Evolutionary conservation across 2,113 vertebrate genomes (phyloP).

Genomic region (Heterotilapia buettikoferi): DNA sequence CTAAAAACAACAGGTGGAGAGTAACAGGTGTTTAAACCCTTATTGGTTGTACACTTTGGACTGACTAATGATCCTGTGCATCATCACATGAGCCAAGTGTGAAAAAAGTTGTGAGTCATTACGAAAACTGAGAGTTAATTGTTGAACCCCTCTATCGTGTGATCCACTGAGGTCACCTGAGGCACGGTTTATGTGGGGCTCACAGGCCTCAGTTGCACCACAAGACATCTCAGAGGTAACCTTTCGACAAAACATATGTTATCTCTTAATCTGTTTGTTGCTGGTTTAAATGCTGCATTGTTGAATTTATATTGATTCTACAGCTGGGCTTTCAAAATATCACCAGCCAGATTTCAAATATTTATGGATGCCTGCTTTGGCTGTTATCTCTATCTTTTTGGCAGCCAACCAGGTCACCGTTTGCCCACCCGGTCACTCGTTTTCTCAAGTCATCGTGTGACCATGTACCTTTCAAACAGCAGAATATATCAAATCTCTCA

Average conservation of each 20-base stretch:
- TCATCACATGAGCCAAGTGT: background rate
- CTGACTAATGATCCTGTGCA: background rate
- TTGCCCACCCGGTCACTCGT: background rate
- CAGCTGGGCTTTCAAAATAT: constrained; percentile 4
- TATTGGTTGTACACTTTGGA: background rate
- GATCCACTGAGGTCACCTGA: background rate
- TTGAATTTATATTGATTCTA: background rate
- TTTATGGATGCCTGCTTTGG: constrained; percentile 24
- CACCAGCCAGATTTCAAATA: background rate
- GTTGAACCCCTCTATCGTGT: background rate
- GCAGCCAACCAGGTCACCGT: constrained; percentile 10
- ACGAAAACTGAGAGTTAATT: background rate
- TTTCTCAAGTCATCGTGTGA: background rate
- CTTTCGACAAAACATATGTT: background rate
- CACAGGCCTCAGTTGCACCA: background rate
- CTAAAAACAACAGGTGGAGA: background rate
- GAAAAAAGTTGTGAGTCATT: background rate
- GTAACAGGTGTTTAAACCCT: background rate
- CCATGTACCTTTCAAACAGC: background rate
- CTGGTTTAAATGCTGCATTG: background rate
- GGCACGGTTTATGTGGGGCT: background rate
- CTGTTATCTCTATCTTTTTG: constrained; percentile 2
- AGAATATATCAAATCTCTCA: background rate
- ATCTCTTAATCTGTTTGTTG: background rate
- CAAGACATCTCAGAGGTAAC: background rate